Conservation (phyloP, 2,113 vertebrate species). For the Microcebus ravelobensis region DNA sequence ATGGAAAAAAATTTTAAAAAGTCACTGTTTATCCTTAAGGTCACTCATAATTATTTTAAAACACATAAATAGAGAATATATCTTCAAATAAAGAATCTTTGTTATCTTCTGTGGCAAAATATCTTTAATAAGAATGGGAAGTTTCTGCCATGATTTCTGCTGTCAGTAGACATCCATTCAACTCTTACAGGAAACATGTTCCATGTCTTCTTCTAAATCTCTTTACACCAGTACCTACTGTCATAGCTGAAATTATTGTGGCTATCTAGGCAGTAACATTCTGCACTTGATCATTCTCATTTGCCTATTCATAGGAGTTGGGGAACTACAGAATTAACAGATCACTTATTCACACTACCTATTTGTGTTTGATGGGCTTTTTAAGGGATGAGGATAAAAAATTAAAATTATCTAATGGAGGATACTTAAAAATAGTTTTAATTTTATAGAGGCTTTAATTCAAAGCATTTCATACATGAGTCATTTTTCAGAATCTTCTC, state of each 20-base stretch:
- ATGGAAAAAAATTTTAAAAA: not conserved
- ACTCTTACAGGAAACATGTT: not conserved
- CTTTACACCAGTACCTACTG: not conserved
- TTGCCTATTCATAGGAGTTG: not conserved
- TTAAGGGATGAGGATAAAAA: not conserved
- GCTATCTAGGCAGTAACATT: no score
- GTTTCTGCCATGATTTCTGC: not conserved
- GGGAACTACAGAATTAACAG: not conserved
- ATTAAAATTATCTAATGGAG: not conserved
- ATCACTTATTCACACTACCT: not conserved
- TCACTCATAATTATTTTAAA: not conserved
- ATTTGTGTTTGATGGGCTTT: not conserved
- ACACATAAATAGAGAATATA: not conserved
- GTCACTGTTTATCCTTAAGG: not conserved
- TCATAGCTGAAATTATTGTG: not conserved
- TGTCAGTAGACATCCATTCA: not conserved
- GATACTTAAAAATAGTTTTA: not conserved
- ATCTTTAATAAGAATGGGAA: not conserved
- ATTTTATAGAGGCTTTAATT: not conserved
- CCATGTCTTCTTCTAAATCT: not conserved
- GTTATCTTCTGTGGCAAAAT: not conserved
- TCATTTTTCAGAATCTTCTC: not conserved
- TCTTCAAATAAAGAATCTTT: not conserved
- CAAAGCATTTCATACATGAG: not conserved
- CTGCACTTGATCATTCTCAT: not conserved